Conservation (phyloP, 2,888 invertebrate genomes). For the Rhagophthalmus giganteus region DNA sequence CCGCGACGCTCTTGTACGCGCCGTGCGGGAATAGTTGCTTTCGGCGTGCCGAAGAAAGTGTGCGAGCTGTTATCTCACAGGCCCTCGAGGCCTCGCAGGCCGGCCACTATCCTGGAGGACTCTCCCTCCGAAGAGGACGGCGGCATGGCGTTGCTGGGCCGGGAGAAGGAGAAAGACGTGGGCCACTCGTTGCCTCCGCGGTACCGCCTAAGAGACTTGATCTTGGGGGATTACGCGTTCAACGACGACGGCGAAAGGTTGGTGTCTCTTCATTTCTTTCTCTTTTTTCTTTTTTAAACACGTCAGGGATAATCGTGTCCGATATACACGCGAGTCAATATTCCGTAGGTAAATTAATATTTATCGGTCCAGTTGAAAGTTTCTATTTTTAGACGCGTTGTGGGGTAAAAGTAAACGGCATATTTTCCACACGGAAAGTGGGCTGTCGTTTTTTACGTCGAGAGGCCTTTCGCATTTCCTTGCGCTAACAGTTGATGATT, state of each 20-base stretch:
- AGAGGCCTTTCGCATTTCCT: too few species aligned
- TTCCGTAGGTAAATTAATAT: not conserved
- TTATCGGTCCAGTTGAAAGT: not conserved
- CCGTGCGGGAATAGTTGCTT: constrained; percentile 9
- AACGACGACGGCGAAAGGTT: constrained; percentile 80
- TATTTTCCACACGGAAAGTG: not conserved
- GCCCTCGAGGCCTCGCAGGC: constrained; percentile 14
- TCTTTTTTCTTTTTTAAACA: too few species aligned
- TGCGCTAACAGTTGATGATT: too few species aligned
- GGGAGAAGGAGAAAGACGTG: constrained; percentile 48
- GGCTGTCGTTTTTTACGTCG: too few species aligned
- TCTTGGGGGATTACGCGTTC: constrained; percentile 76
- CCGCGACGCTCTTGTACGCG: constrained; percentile 23
- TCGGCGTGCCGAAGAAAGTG: constrained; percentile 9
- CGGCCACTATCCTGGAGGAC: constrained; percentile 45
- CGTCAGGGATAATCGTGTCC: too few species aligned
- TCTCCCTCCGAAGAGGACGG: constrained; percentile 41
- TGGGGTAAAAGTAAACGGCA: not conserved
- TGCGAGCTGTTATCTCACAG: constrained; percentile 13
- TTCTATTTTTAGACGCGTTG: not conserved
- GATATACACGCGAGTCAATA: too few species aligned
- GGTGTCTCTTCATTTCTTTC: constrained; percentile 3
- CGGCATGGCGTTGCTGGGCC: constrained; percentile 49
- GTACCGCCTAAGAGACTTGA: constrained; percentile 75
- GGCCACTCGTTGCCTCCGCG: constrained; percentile 62